Evolutionary conservation across 2,888 invertebrate species (phyloP), one percentile per base, ranked within the genome.

Genomic region (Cylloceria caligata): DNA sequence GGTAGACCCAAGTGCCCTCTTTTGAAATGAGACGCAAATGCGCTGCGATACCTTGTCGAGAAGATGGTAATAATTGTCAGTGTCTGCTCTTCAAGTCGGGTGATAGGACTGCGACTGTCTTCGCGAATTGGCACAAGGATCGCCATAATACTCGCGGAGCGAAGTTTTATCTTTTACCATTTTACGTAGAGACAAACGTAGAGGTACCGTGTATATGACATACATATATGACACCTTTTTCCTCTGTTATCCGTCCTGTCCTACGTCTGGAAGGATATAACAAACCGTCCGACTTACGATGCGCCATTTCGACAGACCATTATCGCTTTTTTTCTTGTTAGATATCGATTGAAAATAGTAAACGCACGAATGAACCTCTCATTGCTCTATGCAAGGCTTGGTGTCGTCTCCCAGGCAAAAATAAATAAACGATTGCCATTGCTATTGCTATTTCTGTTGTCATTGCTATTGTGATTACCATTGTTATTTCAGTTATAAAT

Each of bases 51-150:
- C 3, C 34, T 13, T 57, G 30, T n/a, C 57, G 16, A 57, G 57
- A 57, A 45, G 57, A 27, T 16, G 34, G 16, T 16, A 2, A 57
- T 57, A 57, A 57, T 57, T 34, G n/a, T 9, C 3, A 52, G 13
- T 27, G n/a, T 1, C 55, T 27, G 16, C 19, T 49, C 19, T 5
- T 21, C 11, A 9, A n/a, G 42, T 13, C 42, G 13, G 49, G 5
- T 49, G 57, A 30, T 34, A 57, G 57, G n/a, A 34, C 2, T 16
- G 57, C 21, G 52, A 3, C 3, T n/a, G n/a, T 6, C 34, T 57
- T 6, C 16, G 7, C n/a, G 34, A 68, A 68, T 68, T 49, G 68
- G 68, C 36, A 68, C 68, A 52, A 68, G 68, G 68, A 49, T 68
- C 52, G 52, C 24, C 30, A 27, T 68, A 68, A 68, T 52, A 52